These are phyloP conservation scores for Falco berigora DNA, from an alignment of 2,797 vertebrate genomes.

Conservation along the genomic window DNA sequence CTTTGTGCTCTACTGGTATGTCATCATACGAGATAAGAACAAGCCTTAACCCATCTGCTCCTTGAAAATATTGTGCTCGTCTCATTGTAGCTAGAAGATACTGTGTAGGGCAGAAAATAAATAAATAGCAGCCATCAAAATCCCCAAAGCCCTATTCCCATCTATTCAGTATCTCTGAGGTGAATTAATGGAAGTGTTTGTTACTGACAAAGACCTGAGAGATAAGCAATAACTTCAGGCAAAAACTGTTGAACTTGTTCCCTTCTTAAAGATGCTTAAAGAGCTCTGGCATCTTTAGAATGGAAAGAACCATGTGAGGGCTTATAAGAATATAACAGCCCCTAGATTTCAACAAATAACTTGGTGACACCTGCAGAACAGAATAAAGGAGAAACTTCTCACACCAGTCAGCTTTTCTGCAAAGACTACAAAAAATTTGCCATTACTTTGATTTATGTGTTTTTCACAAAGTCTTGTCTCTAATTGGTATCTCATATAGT, in stretches of 20 bases:
- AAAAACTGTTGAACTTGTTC: background rate
- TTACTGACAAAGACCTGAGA: background rate
- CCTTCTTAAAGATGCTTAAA: background rate
- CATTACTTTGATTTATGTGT: background rate
- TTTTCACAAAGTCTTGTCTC: background rate
- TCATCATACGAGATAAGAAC: background rate
- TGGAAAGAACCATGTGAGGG: background rate
- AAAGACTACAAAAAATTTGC: background rate
- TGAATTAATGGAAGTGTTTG: background rate
- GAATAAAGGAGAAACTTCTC: background rate
- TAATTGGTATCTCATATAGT: background rate
- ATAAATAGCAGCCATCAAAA: background rate
- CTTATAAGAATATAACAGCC: background rate
- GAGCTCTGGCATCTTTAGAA: background rate
- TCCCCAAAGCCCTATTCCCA: background rate
- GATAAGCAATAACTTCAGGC: background rate
- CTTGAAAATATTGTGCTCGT: background rate
- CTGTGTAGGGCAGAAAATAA: background rate
- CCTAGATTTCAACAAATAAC: background rate
- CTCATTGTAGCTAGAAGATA: background rate
- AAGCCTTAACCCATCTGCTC: background rate
- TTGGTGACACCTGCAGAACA: background rate
- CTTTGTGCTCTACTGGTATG: background rate
- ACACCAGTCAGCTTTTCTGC: background rate
- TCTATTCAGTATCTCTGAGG: background rate